phyloP scores from a whole-genome alignment of 2,888 invertebrate species.

The Leptopterna dolabrata region DNA sequence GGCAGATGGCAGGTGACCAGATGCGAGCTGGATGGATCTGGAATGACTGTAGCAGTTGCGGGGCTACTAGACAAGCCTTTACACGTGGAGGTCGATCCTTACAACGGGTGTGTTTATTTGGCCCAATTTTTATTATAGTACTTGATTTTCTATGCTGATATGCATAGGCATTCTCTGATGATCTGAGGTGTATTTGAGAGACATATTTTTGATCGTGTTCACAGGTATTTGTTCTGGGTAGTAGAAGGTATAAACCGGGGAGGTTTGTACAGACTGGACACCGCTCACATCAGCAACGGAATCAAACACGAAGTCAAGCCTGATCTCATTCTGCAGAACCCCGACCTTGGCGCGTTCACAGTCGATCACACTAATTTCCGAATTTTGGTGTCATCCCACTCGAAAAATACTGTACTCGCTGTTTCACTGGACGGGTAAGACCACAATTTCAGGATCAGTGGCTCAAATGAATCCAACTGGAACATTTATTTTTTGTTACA shows the following conservation, averaged over 20 bases:
- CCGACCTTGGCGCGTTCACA: constrained; percentile 82
- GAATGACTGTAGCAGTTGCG: constrained; percentile 77
- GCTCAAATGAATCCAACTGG: too few species aligned
- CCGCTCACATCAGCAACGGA: constrained; percentile 81
- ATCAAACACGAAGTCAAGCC: constrained; percentile 75
- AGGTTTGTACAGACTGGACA: constrained; percentile 81
- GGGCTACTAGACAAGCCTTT: constrained; percentile 78
- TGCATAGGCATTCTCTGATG: not conserved
- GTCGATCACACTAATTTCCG: constrained; percentile 86
- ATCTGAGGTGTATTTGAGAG: too few species aligned
- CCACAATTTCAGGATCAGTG: too few species aligned
- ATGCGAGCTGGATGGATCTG: constrained; percentile 77
- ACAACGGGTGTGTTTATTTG: constrained; percentile 84
- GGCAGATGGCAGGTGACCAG: constrained; percentile 78
- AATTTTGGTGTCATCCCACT: constrained; percentile 80
- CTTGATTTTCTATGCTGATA: not conserved
- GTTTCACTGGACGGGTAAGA: constrained; percentile 83
- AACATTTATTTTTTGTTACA: too few species aligned
- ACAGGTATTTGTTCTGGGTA: constrained; percentile 84
- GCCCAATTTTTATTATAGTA: not conserved
- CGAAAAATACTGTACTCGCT: constrained; percentile 81
- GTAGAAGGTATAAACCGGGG: constrained; percentile 70
- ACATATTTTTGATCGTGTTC: constrained; percentile 60
- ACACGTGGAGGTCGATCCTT: constrained; percentile 90
- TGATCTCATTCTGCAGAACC: constrained; percentile 74